A percentile compares a stretch with the other conserved stretches of the same genome.
These are phyloP conservation scores for Napeogenes inachia DNA, from an alignment of 2,888 invertebrate genomes.

Conservation along the genomic window DNA sequence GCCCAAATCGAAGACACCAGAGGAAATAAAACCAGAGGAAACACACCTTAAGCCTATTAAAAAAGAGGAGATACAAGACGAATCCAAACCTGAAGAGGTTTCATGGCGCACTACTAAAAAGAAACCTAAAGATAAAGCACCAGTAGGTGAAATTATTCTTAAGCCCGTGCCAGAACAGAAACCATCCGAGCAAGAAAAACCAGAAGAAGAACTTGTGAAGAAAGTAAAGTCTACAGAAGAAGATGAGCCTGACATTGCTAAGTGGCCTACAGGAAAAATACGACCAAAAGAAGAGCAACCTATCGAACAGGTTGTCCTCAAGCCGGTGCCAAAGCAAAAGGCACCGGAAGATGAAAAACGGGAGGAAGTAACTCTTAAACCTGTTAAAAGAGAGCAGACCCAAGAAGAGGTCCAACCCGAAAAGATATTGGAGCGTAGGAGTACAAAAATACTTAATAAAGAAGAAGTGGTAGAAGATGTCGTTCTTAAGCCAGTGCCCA, in stretches of 20 bases:
- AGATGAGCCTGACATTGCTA: constrained; percentile 45
- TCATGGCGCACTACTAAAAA: constrained; percentile 17
- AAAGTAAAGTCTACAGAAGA: constrained; percentile 21
- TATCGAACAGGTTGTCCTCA: constrained; percentile 58
- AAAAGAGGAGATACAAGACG: constrained; percentile 45
- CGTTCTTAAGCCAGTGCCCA: constrained; percentile 60
- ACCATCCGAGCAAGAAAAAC: constrained; percentile 10
- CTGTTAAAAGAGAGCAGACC: constrained; percentile 30
- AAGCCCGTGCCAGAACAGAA: constrained; percentile 18
- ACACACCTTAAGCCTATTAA: constrained; percentile 39
- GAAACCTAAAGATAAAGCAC: too few species aligned
- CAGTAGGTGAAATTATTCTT: too few species aligned
- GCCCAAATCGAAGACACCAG: constrained; percentile 41
- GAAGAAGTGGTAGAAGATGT: constrained; percentile 53
- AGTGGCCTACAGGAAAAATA: constrained; percentile 54
- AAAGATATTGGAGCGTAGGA: constrained; percentile 46
- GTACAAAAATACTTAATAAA: constrained; percentile 43
- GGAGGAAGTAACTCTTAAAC: constrained; percentile 42
- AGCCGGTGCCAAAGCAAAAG: constrained; percentile 54
- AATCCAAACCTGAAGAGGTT: constrained; percentile 36
- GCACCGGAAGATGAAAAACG: constrained; percentile 48
- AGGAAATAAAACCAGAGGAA: constrained; percentile 53
- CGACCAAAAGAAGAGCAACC: constrained; percentile 44
- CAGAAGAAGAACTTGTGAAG: constrained; percentile 38
- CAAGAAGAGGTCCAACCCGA: constrained; percentile 39